Percentiles rank a stretch among this genome's conserved stretches.
phyloP scores from a whole-genome alignment of 2,888 invertebrate species.

The Epirrita christyi region DNA sequence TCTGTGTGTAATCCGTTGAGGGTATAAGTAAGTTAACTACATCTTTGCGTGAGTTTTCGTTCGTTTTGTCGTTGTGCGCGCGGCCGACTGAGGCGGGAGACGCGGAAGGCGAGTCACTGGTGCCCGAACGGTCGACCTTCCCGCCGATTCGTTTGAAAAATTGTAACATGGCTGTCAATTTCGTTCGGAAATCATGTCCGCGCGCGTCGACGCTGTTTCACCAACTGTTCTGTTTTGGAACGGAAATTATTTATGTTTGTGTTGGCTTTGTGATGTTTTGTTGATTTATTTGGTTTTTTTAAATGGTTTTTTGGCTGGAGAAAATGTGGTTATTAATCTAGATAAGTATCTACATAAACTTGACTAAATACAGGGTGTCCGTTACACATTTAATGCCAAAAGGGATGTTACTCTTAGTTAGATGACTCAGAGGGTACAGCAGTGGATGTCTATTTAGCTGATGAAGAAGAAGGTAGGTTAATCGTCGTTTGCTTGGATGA shows the following conservation, averaged over 20 bases:
- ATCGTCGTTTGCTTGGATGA: no score
- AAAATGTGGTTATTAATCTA: not conserved
- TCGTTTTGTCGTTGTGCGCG: constrained; percentile 60
- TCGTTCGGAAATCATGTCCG: constrained; percentile 63
- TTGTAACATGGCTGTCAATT: constrained; percentile 69
- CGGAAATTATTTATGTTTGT: constrained; percentile 31
- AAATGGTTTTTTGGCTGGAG: constrained; percentile 8
- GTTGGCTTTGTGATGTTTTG: constrained; percentile 30
- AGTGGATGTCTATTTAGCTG: no score
- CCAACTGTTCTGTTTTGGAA: constrained; percentile 53
- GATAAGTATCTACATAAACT: not conserved
- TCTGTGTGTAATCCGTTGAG: constrained; percentile 71
- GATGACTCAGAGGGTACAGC: no score
- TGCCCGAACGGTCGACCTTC: constrained; percentile 67
- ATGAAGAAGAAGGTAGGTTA: no score
- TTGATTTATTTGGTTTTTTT: constrained; percentile 29
- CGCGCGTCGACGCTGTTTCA: constrained; percentile 45
- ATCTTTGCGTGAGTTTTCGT: constrained; percentile 66
- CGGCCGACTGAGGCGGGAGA: constrained; percentile 61
- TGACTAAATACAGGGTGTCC: not conserved
- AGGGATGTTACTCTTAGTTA: no score
- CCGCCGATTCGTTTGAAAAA: constrained; percentile 79
- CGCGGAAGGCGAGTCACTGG: constrained; percentile 46
- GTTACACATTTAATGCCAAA: not conserved
- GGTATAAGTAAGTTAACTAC: constrained; percentile 77